Evolutionary conservation across 1,140 invertebrate species (phyloP), one percentile per base, ranked within the genome.

Genomic region (Cydia strobilella): DNA sequence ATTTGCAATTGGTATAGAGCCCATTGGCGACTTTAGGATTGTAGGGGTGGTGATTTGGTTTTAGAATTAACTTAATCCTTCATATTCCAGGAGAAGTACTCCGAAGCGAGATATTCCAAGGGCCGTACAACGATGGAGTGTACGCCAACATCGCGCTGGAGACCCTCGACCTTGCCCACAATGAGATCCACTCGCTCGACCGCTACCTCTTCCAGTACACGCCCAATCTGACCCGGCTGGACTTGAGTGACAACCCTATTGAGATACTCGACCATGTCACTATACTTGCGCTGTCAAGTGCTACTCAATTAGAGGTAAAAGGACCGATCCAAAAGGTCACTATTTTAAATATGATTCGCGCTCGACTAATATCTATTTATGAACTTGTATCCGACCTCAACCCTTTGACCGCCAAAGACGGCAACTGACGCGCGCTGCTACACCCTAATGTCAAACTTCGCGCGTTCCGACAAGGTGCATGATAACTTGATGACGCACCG

Each of bases 141-240:
- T 96, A 96, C 84, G 94, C 94, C 77, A 95, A 95, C 15, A 94
- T 97, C 62, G 88, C 93, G 1, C 80, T 97, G 72, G 93, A 93
- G 78, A 91, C 94, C 12, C 87, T 97, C 31, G 95, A 96, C 85
- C 89, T 97, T 3, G 94, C 94, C 15, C 84, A 94, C 78, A 97
- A 97, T 86, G 80, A 93, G 75, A 94, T 97, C 27, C 94, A 96
- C 74, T 95, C 94, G 2, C 87, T 97, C 59, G 93, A 95, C 85
- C 91, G 94, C 66, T 94, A 95, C 72, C 75, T 96, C 31, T 97
- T 97, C 85, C 94, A 96, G 83, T 95, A 97, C 83, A 94, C 96
- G 35, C 93, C 94, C 0, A 93, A 94, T 71, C 83, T 98, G 63
- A 94, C 94, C 75, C 90, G 92, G 48, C 85, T 98, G 12, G 94